Base-by-base conservation (phyloP, 1,140 invertebrate genomes). In the Theocolax elegans region DNA sequence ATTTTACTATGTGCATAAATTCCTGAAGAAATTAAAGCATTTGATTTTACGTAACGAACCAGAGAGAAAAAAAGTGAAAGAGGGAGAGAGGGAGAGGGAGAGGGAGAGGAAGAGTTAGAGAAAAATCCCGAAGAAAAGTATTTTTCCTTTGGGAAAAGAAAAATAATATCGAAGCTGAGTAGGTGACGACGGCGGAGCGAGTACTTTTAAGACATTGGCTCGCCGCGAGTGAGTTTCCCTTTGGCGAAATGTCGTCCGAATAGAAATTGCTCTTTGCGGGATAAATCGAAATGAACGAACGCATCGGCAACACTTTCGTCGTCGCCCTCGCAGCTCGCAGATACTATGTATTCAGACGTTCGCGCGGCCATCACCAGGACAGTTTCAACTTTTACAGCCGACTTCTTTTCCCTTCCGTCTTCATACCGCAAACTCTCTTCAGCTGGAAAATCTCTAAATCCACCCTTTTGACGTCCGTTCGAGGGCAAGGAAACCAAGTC, bases 201-300 rank as follows among this genome's bases (percentile, higher is more conserved):
- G 19, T 7, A 17, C n/a, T 27, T 19, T 17, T 12, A 25, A 54
- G 51, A 51, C 48, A 53, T 53, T 29, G 48, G 62, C 35, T 27
- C 38, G 56, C 56, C 54, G 10, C 29, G 40, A 66, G 54, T 73
- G 72, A 75, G 74, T 74, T 72, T 76, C 72, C 72, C 78, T 81
- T 82, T 81, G 82, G 81, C 79, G 76, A 77, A 81, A 78, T 80
- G 78, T 83, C 82, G 77, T 82, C 81, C 75, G 83, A 81, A 83
- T 84, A 81, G 76, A 67, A 84, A 84, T 83, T 73, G 80, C 81
- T 77, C 71, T 58, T 82, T 80, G 77, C 65, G 29, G 72, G 70
- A 69, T 72, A 71, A 72, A 74, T 72, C 59, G 70, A 71, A 75
- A 75, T 67, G 72, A 75, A 75, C 59, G 72, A 74, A 74, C 59